Evolutionary conservation across 2,888 invertebrate species (phyloP).

Genomic region (Drosophila prostipennis): DNA sequence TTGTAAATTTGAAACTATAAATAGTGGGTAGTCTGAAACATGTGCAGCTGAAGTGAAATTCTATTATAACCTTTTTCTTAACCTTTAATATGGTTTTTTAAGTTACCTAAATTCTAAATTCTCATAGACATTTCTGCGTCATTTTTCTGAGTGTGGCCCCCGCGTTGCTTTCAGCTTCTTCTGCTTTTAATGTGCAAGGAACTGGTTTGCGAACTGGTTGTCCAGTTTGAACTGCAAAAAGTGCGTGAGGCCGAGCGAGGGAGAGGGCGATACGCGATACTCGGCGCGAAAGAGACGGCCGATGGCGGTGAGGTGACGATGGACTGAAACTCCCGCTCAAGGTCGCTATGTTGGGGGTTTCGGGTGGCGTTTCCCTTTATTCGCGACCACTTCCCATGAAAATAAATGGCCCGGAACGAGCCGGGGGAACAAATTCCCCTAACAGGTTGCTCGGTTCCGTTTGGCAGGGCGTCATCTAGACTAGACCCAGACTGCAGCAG

Average conservation of each 20-base stretch:
- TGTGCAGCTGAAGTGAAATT: too few relatives aligned
- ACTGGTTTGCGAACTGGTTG: slow-evolving; percentile 51
- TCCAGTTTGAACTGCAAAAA: slow-evolving; percentile 60
- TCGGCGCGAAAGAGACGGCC: slow-evolving; percentile 39
- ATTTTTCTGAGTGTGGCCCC: slow-evolving; percentile 29
- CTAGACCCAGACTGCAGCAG: slow-evolving; percentile 64
- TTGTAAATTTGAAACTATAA: too few relatives aligned
- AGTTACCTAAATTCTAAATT: background rate
- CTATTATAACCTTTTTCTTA: too few relatives aligned
- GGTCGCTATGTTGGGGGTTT: slow-evolving; percentile 38
- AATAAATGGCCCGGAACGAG: slow-evolving; percentile 72
- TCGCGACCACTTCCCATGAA: slow-evolving; percentile 71
- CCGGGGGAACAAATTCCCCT: slow-evolving; percentile 22
- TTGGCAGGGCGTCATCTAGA: slow-evolving; percentile 72
- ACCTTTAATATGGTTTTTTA: too few relatives aligned
- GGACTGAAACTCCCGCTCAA: slow-evolving; percentile 38
- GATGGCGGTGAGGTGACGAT: slow-evolving; percentile 14
- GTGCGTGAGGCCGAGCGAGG: slow-evolving; percentile 61
- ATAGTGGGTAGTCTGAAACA: too few relatives aligned
- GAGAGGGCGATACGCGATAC: background rate
- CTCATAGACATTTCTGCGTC: too few relatives aligned
- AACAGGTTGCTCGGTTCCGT: slow-evolving; percentile 58
- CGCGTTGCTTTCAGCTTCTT: slow-evolving; percentile 32
- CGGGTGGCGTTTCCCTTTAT: slow-evolving; percentile 31
- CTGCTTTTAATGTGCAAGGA: slow-evolving; percentile 43